Conservation (phyloP, 2,888 invertebrate species). For the Nephrocerus scutellatus region DNA sequence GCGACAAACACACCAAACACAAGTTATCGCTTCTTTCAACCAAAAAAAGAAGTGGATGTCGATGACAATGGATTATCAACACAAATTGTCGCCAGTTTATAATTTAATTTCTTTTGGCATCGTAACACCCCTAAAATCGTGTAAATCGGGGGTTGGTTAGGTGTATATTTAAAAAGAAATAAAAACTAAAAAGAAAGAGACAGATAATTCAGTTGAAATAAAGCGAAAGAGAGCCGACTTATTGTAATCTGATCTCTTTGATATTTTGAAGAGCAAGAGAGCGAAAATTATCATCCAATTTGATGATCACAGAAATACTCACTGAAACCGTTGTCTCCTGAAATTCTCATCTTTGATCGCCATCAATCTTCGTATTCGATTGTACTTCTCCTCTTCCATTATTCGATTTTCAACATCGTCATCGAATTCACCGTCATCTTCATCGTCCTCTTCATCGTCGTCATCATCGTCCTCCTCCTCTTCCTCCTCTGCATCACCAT, state of each 20-base stretch:
- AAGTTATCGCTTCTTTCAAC: too few relatives aligned
- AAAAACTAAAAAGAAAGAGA: background rate
- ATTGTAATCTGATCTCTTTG: background rate
- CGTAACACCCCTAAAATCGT: too few relatives aligned
- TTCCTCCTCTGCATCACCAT: constrained; percentile 30
- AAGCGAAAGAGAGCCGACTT: background rate
- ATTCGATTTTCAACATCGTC: constrained; percentile 33
- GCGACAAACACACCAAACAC: too few relatives aligned
- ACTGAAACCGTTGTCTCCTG: constrained; percentile 43
- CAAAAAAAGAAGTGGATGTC: too few relatives aligned
- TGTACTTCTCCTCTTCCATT: constrained; percentile 31
- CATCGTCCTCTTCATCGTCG: constrained; percentile 31
- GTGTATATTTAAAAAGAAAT: constrained; percentile 1
- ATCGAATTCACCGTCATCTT: constrained; percentile 30
- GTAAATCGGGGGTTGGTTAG: too few relatives aligned
- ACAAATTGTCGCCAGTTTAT: too few relatives aligned
- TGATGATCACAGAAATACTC: constrained; percentile 24
- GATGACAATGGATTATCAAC: too few relatives aligned
- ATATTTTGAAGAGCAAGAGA: background rate
- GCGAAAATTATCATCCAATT: background rate
- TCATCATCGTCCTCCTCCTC: constrained; percentile 33
- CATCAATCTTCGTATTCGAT: constrained; percentile 41
- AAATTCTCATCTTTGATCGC: constrained; percentile 41
- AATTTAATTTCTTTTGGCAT: too few relatives aligned
- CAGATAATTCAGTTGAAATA: background rate